phyloP scores from a whole-genome alignment of 2,797 vertebrate species.

The Pseudotriccus pelzelni region DNA sequence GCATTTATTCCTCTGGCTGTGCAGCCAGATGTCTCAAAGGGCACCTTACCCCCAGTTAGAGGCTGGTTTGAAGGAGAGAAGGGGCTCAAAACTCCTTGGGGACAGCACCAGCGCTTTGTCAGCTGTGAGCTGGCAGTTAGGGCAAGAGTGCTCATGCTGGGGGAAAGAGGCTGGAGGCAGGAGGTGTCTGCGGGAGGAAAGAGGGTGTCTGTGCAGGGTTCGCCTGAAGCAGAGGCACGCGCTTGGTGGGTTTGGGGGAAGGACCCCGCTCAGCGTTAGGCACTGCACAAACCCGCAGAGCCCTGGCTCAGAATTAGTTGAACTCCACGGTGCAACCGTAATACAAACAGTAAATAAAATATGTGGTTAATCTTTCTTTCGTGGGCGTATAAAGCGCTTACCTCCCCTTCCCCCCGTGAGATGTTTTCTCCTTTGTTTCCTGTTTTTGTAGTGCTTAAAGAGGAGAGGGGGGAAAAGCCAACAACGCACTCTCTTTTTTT shows the following conservation, averaged over 20 bases:
- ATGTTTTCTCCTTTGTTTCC: slow-evolving; percentile 72
- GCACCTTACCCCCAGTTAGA: background rate
- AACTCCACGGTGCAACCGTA: background rate
- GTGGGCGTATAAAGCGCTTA: slow-evolving; percentile 56
- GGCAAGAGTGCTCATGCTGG: background rate
- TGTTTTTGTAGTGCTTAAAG: slow-evolving; percentile 56
- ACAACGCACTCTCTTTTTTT: background rate
- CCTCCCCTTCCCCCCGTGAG: slow-evolving; percentile 55
- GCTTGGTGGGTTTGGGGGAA: background rate
- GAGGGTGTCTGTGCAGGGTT: background rate
- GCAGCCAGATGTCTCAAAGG: background rate
- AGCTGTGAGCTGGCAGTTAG: background rate
- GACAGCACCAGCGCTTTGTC: background rate
- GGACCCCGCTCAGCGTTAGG: accelerated
- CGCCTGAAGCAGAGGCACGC: accelerated
- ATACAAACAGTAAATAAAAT: slow-evolving; percentile 63
- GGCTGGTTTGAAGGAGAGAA: background rate
- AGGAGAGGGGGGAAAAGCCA: background rate
- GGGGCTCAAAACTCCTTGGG: background rate
- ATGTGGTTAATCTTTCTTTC: slow-evolving; percentile 63
- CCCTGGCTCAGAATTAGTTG: background rate
- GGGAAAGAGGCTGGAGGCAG: background rate
- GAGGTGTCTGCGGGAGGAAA: background rate
- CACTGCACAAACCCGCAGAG: background rate
- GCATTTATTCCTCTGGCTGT: background rate